Base-by-base conservation (phyloP, 1,140 invertebrate species). In the Cataglyphis hispanica region DNA sequence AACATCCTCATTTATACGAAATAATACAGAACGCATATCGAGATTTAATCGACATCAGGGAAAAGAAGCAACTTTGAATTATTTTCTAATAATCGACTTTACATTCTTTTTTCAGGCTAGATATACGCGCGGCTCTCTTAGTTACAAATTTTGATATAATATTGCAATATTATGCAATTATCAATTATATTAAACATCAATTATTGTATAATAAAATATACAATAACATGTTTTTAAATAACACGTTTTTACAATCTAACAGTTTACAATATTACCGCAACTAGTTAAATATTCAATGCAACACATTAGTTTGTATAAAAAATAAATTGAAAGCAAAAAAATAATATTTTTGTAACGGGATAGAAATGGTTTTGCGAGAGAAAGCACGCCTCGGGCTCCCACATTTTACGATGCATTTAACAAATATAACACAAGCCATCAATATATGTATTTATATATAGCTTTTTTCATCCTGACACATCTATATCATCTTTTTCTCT, bases 341-440 rank as follows among this genome's bases (percentile, higher is more conserved):
- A 81, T 64, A 50, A 43, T 81, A 81, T 81, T 70, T 81, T 81
- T 43, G 25, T 66, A 64, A 69, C 22, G 13, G 0, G 16, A 16
- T 80, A 46, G 46, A 56, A 16, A 0, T 10, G 46, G 43, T 70
- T 67, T 69, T 58, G 50, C 50, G 37, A 58, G 66, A 6, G 16
- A 13, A 43, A 22, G 13, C 19, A 16, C 11, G 22, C 40, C 34
- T 69, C 64, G 50, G 50, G 6, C 16, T 43, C 40, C 40, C 50
- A 25, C 13, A 81, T 81, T 86, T 87, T 58, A 81, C 60, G 40
- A 19, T 25, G 16, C 58, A 64, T 86, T 86, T 86, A 84, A 81
- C 81, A 61, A 88, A 83, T 76, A 70, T 61, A 31, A 78, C 37
- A 53, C 60, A 87, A 67, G 13, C 72, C 66, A 31, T 56, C 50